Evolutionary conservation across 1,140 invertebrate species (phyloP).

Genomic region (Nephotettix cincticeps): DNA sequence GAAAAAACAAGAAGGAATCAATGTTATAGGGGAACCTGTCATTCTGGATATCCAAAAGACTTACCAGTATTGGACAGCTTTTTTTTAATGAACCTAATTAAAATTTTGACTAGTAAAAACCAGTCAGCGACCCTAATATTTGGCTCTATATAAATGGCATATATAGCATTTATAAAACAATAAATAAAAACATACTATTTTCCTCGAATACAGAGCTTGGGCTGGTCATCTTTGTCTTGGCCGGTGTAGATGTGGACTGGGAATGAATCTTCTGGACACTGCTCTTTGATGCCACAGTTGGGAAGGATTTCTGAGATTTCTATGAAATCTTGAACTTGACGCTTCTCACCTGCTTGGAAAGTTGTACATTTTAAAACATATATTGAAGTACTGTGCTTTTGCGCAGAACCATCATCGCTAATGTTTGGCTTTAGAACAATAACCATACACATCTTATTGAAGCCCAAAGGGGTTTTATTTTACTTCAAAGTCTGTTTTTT

Average conservation of each 20-base stretch:
- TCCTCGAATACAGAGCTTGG: conserved; percentile 53
- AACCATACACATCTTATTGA: not conserved
- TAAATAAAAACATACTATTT: conserved; percentile 54
- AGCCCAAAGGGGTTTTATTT: not conserved
- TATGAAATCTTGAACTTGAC: conserved; percentile 28
- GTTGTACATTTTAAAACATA: not conserved
- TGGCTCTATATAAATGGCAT: too few relatives aligned
- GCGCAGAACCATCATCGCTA: not conserved
- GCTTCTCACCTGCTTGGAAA: not conserved
- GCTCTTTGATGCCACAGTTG: conserved; percentile 50
- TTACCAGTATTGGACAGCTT: too few relatives aligned
- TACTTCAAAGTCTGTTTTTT: not conserved
- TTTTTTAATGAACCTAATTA: too few relatives aligned
- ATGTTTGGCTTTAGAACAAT: not conserved
- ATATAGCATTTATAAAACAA: too few relatives aligned
- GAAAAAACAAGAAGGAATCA: too few relatives aligned
- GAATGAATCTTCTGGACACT: conserved; percentile 47
- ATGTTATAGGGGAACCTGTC: too few relatives aligned
- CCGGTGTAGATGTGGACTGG: conserved; percentile 53
- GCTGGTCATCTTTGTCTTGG: conserved; percentile 48
- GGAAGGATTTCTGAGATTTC: conserved; percentile 43
- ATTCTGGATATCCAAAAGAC: too few relatives aligned
- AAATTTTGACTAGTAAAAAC: too few relatives aligned
- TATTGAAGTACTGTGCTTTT: not conserved
- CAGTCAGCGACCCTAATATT: too few relatives aligned